Evolutionary conservation across 2,113 vertebrate species (phyloP).

Genomic region (Mus pahari): DNA sequence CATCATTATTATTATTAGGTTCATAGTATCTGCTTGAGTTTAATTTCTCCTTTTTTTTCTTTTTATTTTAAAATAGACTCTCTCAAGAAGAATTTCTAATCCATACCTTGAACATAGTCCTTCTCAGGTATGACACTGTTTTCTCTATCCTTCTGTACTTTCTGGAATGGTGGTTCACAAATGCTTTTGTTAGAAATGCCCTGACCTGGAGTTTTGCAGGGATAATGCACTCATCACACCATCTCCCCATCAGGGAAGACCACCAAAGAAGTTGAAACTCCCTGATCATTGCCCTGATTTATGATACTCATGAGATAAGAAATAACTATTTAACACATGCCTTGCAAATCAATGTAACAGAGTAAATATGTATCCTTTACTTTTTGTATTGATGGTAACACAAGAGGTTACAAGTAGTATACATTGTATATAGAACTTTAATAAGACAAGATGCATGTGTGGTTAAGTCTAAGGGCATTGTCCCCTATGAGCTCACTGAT

Average conservation of each 20-base stretch:
- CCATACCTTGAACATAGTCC: conserved; percentile 87
- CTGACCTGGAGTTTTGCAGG: not conserved
- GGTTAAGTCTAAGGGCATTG: not conserved
- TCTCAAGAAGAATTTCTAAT: conserved; percentile 90
- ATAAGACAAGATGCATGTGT: not conserved
- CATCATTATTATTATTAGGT: no score
- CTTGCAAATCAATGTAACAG: not conserved
- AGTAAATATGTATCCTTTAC: not conserved
- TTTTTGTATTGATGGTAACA: not conserved
- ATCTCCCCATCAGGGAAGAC: not conserved
- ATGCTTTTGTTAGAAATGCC: not conserved
- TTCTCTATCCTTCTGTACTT: not conserved
- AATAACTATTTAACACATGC: not conserved
- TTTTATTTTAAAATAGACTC: conserved; percentile 81
- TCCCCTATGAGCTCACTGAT: not conserved
- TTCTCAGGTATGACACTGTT: conserved; percentile 86
- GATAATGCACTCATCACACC: not conserved
- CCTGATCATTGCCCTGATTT: not conserved
- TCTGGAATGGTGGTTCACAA: not conserved
- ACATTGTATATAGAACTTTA: not conserved
- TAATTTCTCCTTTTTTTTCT: conserved; percentile 34
- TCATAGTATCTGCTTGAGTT: conserved; percentile 24
- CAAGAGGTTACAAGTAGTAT: not conserved
- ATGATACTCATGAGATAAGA: not conserved
- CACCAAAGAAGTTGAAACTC: not conserved